These are phyloP conservation scores for Redunca redunca DNA, from an alignment of 2,113 vertebrate species.

Conservation along the genomic window DNA sequence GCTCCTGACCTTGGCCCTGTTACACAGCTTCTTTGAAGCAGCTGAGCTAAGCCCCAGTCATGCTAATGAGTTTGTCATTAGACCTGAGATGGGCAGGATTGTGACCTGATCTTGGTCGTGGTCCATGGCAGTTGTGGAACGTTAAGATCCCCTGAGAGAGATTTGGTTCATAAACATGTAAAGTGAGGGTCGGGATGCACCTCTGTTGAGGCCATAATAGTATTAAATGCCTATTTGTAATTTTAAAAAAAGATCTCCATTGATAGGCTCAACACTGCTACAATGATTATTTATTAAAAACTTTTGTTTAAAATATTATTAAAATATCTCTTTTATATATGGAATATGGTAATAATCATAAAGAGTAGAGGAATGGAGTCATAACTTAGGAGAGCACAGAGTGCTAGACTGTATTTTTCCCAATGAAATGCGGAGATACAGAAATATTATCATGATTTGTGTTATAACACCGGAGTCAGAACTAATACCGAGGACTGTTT, in stretches of 20 bases:
- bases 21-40: neutral
- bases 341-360: slow-evolving; percentile 49
- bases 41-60: neutral
- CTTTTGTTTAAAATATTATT: slow-evolving; percentile 29
- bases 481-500: slow-evolving; percentile 51
- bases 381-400: slow-evolving; percentile 40
- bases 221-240: slow-evolving; percentile 9
- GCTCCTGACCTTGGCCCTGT: neutral
- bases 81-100: neutral
- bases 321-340: slow-evolving; percentile 38
- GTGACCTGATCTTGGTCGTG: neutral
- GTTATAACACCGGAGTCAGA: slow-evolving; percentile 55
- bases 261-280: neutral
- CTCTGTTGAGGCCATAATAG: neutral
- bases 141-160: neutral
- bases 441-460: slow-evolving; percentile 70
- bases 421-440: slow-evolving; percentile 59
- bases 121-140: neutral
- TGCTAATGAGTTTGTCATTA: neutral
- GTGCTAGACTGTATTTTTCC: slow-evolving; percentile 52
- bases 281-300: slow-evolving; percentile 46
- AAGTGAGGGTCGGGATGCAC: neutral
- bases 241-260: neutral
- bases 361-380: slow-evolving; percentile 35
- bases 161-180: slow-evolving; percentile 18